These are phyloP conservation scores for Adela reaumurella DNA, from an alignment of 2,888 invertebrate genomes.

Conservation along the genomic window DNA sequence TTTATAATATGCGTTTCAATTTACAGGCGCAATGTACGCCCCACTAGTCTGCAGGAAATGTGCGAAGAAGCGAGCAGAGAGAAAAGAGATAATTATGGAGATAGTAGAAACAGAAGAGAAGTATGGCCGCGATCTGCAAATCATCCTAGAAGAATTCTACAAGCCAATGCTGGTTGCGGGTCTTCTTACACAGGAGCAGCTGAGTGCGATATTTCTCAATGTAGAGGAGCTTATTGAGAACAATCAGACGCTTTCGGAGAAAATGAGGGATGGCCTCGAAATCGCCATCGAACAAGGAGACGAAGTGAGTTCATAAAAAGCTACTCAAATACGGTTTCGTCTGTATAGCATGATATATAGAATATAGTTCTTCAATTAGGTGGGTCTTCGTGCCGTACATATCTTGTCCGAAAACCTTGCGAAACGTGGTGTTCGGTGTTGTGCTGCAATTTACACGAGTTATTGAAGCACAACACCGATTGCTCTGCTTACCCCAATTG, in stretches of 20 bases:
- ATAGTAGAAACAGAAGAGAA: conserved; percentile 95
- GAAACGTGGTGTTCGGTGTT: no score
- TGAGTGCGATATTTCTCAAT: conserved; percentile 89
- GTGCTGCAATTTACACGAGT: not conserved
- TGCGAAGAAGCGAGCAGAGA: conserved; percentile 79
- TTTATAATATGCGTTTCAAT: no score
- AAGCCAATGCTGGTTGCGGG: conserved; percentile 92
- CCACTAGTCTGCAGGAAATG: conserved; percentile 86
- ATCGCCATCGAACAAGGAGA: conserved; percentile 78
- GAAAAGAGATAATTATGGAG: conserved; percentile 92
- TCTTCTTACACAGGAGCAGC: conserved; percentile 83
- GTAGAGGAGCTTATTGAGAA: conserved; percentile 89
- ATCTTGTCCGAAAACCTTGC: no score
- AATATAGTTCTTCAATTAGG: not conserved
- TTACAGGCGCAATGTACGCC: conserved; percentile 66
- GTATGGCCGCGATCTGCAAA: conserved; percentile 88
- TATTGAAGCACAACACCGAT: no score
- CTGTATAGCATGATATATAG: not conserved
- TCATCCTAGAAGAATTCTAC: conserved; percentile 89
- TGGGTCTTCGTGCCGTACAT: no score
- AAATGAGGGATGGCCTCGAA: conserved; percentile 82
- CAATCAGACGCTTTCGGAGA: conserved; percentile 80
- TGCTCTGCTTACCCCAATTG: no score
- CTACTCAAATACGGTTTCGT: not conserved
- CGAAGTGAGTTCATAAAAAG: conserved; percentile 54